Conservation (phyloP, 2,797 vertebrate species). For the Telmatherina bonti region DNA sequence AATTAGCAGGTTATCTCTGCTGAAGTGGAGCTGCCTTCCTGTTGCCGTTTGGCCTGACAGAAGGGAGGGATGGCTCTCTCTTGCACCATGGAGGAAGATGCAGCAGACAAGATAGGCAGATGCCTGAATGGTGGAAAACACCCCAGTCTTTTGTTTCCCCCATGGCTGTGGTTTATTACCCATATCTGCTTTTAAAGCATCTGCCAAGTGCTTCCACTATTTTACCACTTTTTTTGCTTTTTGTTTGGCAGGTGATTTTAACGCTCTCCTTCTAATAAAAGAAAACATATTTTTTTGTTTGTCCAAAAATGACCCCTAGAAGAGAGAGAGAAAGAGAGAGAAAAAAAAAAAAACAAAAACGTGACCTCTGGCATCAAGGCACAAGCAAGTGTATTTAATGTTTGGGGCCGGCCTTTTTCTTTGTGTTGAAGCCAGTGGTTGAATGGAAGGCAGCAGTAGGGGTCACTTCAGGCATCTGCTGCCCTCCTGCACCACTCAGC, state of each 20-base stretch:
- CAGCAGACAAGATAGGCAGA: constrained; percentile 70
- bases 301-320: background rate
- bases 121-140: constrained; percentile 69
- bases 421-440: constrained; percentile 77
- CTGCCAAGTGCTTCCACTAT: constrained; percentile 53
- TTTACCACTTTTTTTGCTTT: constrained; percentile 16
- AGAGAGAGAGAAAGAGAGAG: constrained; percentile 8
- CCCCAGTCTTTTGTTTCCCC: constrained; percentile 75
- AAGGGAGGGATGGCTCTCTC: constrained; percentile 50
- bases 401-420: constrained; percentile 71
- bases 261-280: background rate
- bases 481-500: constrained; percentile 71
- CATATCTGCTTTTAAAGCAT: constrained; percentile 51
- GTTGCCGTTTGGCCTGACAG: constrained; percentile 61
- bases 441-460: constrained; percentile 72
- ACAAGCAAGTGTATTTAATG: constrained; percentile 80
- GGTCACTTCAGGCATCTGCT: constrained; percentile 85
- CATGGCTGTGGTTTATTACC: constrained; percentile 56
- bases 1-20: constrained; percentile 80
- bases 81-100: constrained; percentile 47
- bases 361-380: constrained; percentile 75
- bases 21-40: constrained; percentile 67
- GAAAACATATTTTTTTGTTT: background rate
- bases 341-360: background rate
- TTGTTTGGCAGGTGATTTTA: background rate